Evolutionary conservation across 1,140 invertebrate genomes (phyloP).

Genomic region (Pteromalus puparum): DNA sequence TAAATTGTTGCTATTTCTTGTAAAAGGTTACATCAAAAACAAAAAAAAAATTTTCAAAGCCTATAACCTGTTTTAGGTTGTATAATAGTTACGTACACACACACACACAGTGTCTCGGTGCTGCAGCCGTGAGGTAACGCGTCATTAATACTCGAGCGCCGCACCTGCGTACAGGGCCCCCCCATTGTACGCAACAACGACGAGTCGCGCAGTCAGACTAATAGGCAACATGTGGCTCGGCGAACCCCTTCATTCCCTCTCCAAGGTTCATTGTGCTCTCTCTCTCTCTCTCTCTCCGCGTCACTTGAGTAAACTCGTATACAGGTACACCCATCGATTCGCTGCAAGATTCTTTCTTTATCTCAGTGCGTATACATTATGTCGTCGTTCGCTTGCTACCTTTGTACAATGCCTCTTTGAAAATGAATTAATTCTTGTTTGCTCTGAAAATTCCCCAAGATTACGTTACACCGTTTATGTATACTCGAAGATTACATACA

Average conservation of each 20-base stretch:
- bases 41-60: too few species aligned
- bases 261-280: background rate
- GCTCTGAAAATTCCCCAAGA: background rate
- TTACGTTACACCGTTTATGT: background rate
- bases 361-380: background rate
- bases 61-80: too few species aligned
- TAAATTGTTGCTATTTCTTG: too few species aligned
- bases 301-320: conserved; percentile 50
- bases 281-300: background rate
- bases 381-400: background rate
- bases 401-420: background rate
- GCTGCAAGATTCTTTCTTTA: background rate
- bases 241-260: background rate
- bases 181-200: background rate
- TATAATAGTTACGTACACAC: too few species aligned
- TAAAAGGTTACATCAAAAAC: too few species aligned
- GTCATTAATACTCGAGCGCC: conserved; percentile 6
- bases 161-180: conserved; percentile 2
- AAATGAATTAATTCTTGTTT: background rate
- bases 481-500: too few species aligned
- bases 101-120: background rate
- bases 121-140: background rate
- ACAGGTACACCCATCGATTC: background rate
- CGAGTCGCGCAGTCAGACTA: conserved; percentile 21
- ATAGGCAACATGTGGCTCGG: conserved; percentile 35